Evolutionary conservation across 2,797 vertebrate species (phyloP), one percentile per base, ranked within the genome.

Genomic region (Pyrocephalus nanus): DNA sequence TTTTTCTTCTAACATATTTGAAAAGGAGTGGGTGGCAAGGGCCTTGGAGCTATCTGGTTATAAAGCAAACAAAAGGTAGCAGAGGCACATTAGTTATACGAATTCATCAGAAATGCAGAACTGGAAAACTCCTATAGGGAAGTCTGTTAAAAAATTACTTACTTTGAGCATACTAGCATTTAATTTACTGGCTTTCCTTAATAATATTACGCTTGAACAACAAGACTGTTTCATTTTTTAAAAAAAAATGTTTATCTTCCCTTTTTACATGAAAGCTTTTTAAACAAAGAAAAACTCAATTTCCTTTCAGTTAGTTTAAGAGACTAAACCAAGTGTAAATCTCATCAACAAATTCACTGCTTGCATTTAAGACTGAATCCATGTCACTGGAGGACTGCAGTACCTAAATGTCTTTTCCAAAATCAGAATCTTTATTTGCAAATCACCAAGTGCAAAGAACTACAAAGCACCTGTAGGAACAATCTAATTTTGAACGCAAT

Each of bases 381-480:
- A 13, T 29, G 29, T 54, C 66, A 61, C 17, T 38, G 13, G 38
- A 95, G 82, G 81, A 16, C 42, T 81, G 38, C 42, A 88, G 18
- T 64, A 89, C 38, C 94, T 72, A 75, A 32, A 62, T 0, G 19
- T 57, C 84, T 80, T 70, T 77, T 55, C 23, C 47, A 62, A 20
- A 95, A 58, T 76, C 36, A 54, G 27, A 60, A 73, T 69, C 32
- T 67, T 91, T n/a, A 90, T 95, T 96, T 96, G 61, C 30, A 92
- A 96, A 65, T 88, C 50, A 77, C 6, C 69, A 65, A 73, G n/a
- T 84, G 22, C 27, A 15, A 80, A 77, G 18, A 74, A 42, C 36
- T 70, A 57, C 26, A 73, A 86, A 96, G 55, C 3, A 9, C 9
- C 67, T 72, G 47, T 73, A 73, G 51, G 70, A 88, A 36, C 22